Base-by-base conservation (phyloP, 2,888 invertebrate genomes). In the Pasiphila rectangulata region DNA sequence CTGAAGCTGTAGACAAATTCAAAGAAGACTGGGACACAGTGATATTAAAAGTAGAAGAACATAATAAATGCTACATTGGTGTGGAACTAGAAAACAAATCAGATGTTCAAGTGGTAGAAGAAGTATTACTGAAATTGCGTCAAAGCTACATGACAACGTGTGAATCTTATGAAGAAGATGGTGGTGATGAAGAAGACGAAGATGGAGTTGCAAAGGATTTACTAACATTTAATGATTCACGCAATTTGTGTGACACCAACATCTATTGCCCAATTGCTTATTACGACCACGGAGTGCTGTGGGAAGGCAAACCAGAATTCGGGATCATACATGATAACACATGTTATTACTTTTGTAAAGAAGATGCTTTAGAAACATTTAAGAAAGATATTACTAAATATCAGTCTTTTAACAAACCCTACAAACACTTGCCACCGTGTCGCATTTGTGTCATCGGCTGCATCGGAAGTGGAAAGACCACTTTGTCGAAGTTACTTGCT, bases 201-300 rank as follows among this genome's bases (percentile, higher is more conserved):
- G 59, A 70, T 24, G 66, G 67, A 19, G 42, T 24, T 1, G 39
- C 61, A 20, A 74, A 74, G 59, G 72, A 85, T 57, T 48, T 66
- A 16, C 48, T 77, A 12, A 69, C 56, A 1, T 69, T 68, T 50
- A 86, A 84, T 55, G 68, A 76, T 39, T 45, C 70, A 25, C 67
- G 83, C 38, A 76, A 76, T 46, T 83, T 91, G 42, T 91, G 93
- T n/a, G 91, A 91, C 66, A 91, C 90, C 1, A 79, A 78, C 51
- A 61, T 82, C 57, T 93, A 89, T 61, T 93, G 93, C 63, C 93
- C 93, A 0, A 85, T 93, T 20, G 79, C 91, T n/a, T 90, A 87
- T 61, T 73, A 76, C 43, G 78, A 90, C 25, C 66, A 90, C 56
- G 79, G 84, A 27, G 78, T 91, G 5, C 65, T 93, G 12, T 91